Conservation (phyloP, 2,797 vertebrate species). For the Gadopsis marmoratus region DNA sequence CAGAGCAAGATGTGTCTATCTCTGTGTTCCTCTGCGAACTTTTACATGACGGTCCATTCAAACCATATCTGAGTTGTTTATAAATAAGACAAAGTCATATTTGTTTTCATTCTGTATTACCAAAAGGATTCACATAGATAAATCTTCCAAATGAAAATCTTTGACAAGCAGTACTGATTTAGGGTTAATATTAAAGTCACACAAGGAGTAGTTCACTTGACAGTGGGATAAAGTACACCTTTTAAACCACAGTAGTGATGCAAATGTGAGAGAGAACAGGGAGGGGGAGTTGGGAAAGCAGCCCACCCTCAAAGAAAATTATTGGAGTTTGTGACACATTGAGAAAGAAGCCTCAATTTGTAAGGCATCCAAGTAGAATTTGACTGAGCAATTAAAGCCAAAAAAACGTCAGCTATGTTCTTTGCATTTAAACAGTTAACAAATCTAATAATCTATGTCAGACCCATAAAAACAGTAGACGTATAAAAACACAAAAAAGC, state of each 20-base stretch:
- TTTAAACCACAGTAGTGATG: conserved; percentile 48
- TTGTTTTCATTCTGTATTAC: not conserved
- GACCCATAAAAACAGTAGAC: not conserved
- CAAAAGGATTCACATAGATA: not conserved
- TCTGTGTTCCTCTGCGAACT: not conserved
- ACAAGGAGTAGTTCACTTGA: conserved; percentile 43
- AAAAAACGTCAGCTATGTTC: not conserved
- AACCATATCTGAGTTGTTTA: not conserved
- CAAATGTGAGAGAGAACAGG: conserved; percentile 34
- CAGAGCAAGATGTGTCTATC: conserved; percentile 1
- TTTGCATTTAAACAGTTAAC: not conserved
- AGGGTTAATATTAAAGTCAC: conserved; percentile 22
- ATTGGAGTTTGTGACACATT: conserved; percentile 9
- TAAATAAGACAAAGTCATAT: not conserved
- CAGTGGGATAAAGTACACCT: conserved; percentile 50
- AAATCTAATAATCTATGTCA: conserved; percentile 5
- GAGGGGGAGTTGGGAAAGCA: conserved; percentile 25
- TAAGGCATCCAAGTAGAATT: conserved; percentile 1
- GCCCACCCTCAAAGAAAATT: conserved; percentile 3
- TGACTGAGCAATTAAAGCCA: not conserved
- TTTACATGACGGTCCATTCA: conserved; percentile 4
- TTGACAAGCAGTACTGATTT: conserved; percentile 15
- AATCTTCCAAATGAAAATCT: conserved; percentile 3
- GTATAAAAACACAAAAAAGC: not conserved
- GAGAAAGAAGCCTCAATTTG: conserved; percentile 7